A percentile compares a stretch with the other conserved stretches of the same genome.
These are phyloP conservation scores for Dryoscopus gambensis DNA, from an alignment of 2,113 vertebrate species.

Conservation along the genomic window DNA sequence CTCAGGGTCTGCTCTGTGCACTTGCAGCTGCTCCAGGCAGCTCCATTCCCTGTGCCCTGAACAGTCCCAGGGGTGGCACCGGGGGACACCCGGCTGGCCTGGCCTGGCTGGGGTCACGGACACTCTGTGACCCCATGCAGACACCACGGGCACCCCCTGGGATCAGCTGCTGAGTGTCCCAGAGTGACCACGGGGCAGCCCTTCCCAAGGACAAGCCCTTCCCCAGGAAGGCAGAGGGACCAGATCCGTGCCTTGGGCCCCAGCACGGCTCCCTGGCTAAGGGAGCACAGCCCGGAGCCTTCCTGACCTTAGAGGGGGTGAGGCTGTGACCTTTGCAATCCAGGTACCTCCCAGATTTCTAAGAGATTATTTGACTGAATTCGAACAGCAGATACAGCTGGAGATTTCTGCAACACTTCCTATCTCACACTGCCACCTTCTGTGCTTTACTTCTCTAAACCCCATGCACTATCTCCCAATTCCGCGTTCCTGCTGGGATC, in stretches of 20 bases:
- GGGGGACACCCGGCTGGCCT: not conserved
- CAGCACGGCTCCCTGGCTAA: not conserved
- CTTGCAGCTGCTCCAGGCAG: not conserved
- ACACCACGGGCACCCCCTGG: not conserved
- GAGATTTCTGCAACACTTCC: not conserved
- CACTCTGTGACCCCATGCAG: not conserved
- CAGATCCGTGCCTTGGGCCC: not conserved
- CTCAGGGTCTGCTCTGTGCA: not conserved
- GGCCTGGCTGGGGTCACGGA: not conserved
- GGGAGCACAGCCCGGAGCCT: not conserved
- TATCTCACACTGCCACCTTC: not conserved
- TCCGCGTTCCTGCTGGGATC: not conserved
- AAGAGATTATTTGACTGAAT: not conserved
- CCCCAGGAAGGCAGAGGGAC: not conserved
- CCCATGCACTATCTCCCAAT: not conserved
- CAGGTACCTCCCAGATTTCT: not conserved
- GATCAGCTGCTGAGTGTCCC: not conserved
- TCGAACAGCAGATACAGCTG: not conserved
- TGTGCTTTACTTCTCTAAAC: not conserved
- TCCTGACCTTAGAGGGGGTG: not conserved
- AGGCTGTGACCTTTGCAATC: not conserved
- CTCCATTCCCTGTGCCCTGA: not conserved
- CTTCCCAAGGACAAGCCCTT: not conserved
- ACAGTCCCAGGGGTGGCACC: not conserved
- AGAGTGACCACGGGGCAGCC: not conserved